Conservation (phyloP, 2,113 vertebrate genomes). For the Indri indri region DNA sequence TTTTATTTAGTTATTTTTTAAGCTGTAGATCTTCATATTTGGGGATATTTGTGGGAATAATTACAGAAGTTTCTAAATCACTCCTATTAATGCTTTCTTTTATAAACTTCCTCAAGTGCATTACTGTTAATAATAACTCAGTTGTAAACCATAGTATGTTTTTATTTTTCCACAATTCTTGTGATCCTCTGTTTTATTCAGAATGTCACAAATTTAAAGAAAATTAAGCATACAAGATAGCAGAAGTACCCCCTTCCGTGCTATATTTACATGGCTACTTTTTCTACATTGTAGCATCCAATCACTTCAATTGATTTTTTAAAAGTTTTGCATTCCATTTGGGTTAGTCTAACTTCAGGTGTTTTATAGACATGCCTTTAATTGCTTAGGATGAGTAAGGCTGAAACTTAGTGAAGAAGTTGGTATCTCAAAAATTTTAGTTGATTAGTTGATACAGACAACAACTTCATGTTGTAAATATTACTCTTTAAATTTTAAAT, state of each 20-base stretch:
- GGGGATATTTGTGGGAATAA: not conserved
- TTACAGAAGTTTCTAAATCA: not conserved
- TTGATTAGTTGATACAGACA: slow-evolving; percentile 9
- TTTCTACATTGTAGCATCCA: not conserved
- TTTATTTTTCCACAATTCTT: not conserved
- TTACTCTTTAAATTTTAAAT: slow-evolving; percentile 43
- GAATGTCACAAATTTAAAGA: not conserved
- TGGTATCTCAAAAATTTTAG: slow-evolving; percentile 35
- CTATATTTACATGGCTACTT: not conserved
- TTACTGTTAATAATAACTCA: not conserved
- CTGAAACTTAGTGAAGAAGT: slow-evolving; percentile 3
- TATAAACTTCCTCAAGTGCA: not conserved
- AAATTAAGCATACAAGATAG: not conserved
- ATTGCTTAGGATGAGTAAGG: not conserved
- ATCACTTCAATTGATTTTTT: slow-evolving; percentile 37
- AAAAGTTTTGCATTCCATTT: not conserved
- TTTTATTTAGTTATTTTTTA: slow-evolving; percentile 36
- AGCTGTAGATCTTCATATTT: not conserved
- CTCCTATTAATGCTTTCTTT: not conserved
- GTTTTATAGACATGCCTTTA: slow-evolving; percentile 38
- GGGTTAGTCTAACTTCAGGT: slow-evolving; percentile 3
- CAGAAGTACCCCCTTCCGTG: not conserved
- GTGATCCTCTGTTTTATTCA: not conserved
- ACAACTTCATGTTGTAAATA: not conserved
- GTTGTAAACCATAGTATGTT: not conserved